Percentiles rank a stretch among this genome's conserved stretches.
These are phyloP conservation scores for Trisateles emortualis DNA, from an alignment of 2,888 invertebrate genomes.

Conservation along the genomic window DNA sequence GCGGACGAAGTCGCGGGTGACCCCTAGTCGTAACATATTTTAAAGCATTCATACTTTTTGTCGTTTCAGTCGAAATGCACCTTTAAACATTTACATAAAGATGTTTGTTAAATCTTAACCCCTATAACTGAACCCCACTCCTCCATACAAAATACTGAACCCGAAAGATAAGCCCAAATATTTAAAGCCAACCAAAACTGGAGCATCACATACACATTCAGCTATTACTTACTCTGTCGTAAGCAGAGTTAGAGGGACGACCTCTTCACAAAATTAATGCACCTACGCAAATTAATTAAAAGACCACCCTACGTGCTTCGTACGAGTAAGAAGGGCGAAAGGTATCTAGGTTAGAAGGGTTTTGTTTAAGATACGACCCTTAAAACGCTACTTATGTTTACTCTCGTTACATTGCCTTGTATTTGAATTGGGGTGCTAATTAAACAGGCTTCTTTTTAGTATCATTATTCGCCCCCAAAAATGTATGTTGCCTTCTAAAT, in stretches of 20 bases:
- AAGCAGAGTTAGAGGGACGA: conserved; percentile 13
- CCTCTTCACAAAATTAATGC: conserved; percentile 37
- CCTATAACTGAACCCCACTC: too few species aligned
- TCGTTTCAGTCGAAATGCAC: too few species aligned
- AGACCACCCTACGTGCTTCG: conserved; percentile 15
- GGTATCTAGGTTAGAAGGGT: conserved; percentile 20
- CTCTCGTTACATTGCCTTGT: conserved; percentile 46
- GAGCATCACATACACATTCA: conserved; percentile 1
- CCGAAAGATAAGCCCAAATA: conserved; percentile 1
- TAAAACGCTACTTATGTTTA: conserved; percentile 42
- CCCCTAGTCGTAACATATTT: too few species aligned
- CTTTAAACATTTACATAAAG: too few species aligned
- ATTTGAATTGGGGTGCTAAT: conserved; percentile 36
- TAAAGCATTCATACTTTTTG: too few species aligned
- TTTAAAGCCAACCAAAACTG: neutral
- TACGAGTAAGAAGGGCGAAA: conserved; percentile 8
- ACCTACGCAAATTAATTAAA: conserved; percentile 43
- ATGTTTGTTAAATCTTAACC: too few species aligned
- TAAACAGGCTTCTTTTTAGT: too few species aligned
- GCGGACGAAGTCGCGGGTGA: too few species aligned
- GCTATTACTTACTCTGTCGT: conserved; percentile 7
- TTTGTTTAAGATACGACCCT: conserved; percentile 24
- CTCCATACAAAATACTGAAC: neutral
- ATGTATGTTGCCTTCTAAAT: too few species aligned
- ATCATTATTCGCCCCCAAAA: too few species aligned